Evolutionary conservation across 2,888 invertebrate genomes (phyloP).

Genomic region (Mythimna loreyi): DNA sequence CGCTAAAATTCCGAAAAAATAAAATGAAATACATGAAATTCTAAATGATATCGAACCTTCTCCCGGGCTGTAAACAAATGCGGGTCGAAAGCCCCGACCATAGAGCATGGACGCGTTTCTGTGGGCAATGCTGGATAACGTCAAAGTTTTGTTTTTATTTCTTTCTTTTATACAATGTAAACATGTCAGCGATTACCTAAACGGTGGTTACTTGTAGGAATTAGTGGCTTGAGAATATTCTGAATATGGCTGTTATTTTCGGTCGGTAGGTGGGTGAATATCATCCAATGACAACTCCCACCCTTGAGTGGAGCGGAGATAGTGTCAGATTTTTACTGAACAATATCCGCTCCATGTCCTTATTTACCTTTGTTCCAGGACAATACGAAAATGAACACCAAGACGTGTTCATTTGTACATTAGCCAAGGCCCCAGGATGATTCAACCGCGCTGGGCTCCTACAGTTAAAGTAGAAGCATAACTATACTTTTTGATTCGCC

Average conservation of each 20-base stretch:
- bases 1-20: constrained; percentile 3
- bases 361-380: no score
- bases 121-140: neutral
- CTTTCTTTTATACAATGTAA: neutral
- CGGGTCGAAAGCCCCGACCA: neutral
- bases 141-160: neutral
- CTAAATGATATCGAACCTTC: constrained; percentile 26
- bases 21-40: constrained; percentile 18
- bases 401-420: no score
- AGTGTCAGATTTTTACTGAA: no score
- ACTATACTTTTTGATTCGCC: neutral
- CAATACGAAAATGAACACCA: no score
- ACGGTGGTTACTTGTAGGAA: neutral
- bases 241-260: neutral
- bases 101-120: neutral
- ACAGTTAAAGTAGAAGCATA: no score
- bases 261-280: no score
- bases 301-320: no score
- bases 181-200: neutral
- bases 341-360: no score
- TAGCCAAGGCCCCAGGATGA: no score
- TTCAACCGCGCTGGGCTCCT: no score
- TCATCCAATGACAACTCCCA: no score
- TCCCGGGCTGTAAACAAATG: constrained; percentile 22
- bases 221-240: neutral